A percentile compares a stretch with the other conserved stretches of the same genome.
Evolutionary conservation across 2,797 vertebrate genomes (phyloP).

Genomic region (Centropyge bicolor): DNA sequence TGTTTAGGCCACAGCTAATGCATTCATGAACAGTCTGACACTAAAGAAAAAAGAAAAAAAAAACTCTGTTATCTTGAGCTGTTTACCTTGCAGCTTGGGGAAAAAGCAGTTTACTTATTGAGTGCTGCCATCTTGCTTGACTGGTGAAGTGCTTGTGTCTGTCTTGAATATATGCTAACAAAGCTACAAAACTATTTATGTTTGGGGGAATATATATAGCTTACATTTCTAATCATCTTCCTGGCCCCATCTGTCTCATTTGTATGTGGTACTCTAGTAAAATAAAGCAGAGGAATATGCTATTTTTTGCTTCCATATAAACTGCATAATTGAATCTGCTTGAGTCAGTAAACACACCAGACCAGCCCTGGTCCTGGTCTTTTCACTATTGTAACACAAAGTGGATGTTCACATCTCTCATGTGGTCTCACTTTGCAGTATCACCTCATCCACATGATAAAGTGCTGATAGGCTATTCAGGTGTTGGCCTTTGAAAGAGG

Average conservation of each 20-base stretch:
- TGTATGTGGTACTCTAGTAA: constrained; percentile 11
- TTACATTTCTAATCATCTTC: constrained; percentile 42
- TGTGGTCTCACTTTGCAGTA: constrained; percentile 43
- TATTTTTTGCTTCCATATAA: neutral
- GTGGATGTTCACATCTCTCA: constrained; percentile 23
- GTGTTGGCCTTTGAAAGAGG: constrained; percentile 64
- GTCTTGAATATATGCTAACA: constrained; percentile 65
- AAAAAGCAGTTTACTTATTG: constrained; percentile 63
- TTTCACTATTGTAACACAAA: constrained; percentile 26
- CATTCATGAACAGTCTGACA: constrained; percentile 70
- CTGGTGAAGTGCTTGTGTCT: constrained; percentile 49
- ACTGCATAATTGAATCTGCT: neutral
- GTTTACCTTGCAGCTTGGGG: constrained; percentile 65
- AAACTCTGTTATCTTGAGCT: constrained; percentile 58
- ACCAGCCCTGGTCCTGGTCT: neutral
- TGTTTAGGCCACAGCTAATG: constrained; percentile 73
- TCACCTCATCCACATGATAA: constrained; percentile 54
- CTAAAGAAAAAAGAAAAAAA: constrained; percentile 51
- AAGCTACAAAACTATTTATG: constrained; percentile 39
- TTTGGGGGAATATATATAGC: constrained; percentile 24
- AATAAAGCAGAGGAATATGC: constrained; percentile 4
- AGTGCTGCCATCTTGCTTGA: constrained; percentile 60
- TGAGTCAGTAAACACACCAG: constrained; percentile 1
- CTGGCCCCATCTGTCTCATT: constrained; percentile 45
- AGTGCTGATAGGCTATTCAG: constrained; percentile 72